Evolutionary conservation across 2,797 vertebrate genomes (phyloP), one percentile per base, ranked within the genome.

Genomic region (Champsocephalus gunnari): DNA sequence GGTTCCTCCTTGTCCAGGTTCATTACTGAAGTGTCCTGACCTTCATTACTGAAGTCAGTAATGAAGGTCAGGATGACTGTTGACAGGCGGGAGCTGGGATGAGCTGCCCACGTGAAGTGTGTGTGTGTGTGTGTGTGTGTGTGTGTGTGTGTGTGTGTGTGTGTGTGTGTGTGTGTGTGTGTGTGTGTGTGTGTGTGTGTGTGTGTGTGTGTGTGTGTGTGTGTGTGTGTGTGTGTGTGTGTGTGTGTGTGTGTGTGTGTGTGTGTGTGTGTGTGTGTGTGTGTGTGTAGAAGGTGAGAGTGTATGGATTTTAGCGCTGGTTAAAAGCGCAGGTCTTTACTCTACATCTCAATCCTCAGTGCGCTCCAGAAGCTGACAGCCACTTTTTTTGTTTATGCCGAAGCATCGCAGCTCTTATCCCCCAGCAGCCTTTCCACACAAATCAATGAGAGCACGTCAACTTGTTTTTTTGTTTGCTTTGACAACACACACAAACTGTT

Each of bases 371-470:
- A 19, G 50, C 86, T 84, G 80, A 83, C 74, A 80, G 77, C 19
- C 0, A 61, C 75, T 80, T 80, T 85, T 87, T 81, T 79, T 77
- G 81, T 87, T 85, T 77, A 83, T 88, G 71, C 79, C 86, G 79
- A 73, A 85, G 64, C 79, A 71, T 75, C 32, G 4, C 64, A 73
- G 71, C 84, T 81, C 86, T 89, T 76, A 79, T 87, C 80, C 80
- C 84, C 80, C 71, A 66, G 85, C 83, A 77, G 83, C 71, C 81
- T 73, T 82, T 90, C 58, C 77, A 79, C 87, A 88, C 82, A 88
- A 89, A 93, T 93, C 92, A 83, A 92, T 92, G 80, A 66, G 53
- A 68, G 67, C 81, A 80, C 60, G 81, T 91, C 89, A 85, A 74
- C 77, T 81, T 13, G 12, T 81, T 86, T 88, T 90, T 91, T 75